Conservation (phyloP, 2,797 vertebrate genomes). For the Fundulus diaphanus region DNA sequence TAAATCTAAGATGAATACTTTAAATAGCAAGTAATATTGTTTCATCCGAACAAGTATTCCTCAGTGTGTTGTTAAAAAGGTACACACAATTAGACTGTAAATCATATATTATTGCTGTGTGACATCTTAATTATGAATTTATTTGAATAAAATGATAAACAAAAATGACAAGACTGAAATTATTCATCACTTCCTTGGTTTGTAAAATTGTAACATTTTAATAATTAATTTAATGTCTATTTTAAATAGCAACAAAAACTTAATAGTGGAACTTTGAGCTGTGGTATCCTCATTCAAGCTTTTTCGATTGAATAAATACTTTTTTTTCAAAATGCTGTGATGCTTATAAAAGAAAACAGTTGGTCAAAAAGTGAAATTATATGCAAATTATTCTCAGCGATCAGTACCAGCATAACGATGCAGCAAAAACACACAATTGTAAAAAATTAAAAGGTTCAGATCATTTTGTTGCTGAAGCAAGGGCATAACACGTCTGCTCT, state of each 20-base stretch:
- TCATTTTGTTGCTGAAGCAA: not conserved
- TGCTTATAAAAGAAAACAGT: not conserved
- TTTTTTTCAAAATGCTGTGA: not conserved
- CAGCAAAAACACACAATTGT: not conserved
- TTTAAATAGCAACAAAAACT: not conserved
- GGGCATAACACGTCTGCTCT: conserved; percentile 1
- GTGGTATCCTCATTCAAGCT: not conserved
- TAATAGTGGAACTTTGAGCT: not conserved
- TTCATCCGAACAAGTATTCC: too few relatives aligned
- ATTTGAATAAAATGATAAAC: not conserved
- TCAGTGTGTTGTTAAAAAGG: too few relatives aligned
- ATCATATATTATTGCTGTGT: not conserved
- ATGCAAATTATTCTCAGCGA: not conserved
- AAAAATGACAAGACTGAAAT: not conserved
- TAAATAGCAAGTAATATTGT: too few relatives aligned
- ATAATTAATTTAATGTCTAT: not conserved
- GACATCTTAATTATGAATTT: not conserved
- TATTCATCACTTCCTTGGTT: not conserved
- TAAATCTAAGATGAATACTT: too few relatives aligned
- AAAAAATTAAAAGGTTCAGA: not conserved
- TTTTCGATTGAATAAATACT: not conserved
- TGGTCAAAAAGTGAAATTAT: not conserved
- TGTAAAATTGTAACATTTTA: not conserved
- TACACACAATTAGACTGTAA: not conserved
- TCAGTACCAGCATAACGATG: not conserved